These are phyloP conservation scores for Cossypha dichroa DNA, from an alignment of 2,797 vertebrate species.

Conservation along the genomic window DNA sequence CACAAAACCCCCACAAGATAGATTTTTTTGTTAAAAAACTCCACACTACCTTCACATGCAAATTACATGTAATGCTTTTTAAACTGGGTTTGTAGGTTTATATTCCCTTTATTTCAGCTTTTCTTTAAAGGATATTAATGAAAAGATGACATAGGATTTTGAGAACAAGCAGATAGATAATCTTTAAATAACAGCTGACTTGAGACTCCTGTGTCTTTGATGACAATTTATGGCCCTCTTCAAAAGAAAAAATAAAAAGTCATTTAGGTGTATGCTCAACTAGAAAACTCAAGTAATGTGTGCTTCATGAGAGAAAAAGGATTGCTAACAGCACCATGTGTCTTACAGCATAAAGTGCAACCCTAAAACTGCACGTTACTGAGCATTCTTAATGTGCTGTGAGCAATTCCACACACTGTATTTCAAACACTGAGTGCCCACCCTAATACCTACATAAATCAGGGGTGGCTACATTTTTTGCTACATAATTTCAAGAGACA, in stretches of 20 bases:
- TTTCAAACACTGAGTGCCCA: slow-evolving; percentile 33
- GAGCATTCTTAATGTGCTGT: slow-evolving; percentile 25
- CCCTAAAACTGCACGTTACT: slow-evolving; percentile 8
- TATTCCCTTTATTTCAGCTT: background rate
- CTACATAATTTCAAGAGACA: background rate
- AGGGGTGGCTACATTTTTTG: background rate
- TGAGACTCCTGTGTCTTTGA: background rate
- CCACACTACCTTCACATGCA: background rate
- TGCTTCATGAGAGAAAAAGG: slow-evolving; percentile 5
- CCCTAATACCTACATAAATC: slow-evolving; percentile 1
- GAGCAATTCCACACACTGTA: slow-evolving; percentile 6
- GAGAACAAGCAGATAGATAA: background rate
- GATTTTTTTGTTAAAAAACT: background rate
- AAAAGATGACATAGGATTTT: background rate
- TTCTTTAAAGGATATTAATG: background rate
- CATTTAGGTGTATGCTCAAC: slow-evolving; percentile 23
- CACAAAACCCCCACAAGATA: background rate
- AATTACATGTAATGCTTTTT: background rate
- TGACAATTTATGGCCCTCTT: slow-evolving; percentile 12
- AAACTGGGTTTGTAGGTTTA: background rate
- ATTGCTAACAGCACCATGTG: background rate
- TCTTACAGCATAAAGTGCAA: slow-evolving; percentile 26
- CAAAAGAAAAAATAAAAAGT: slow-evolving; percentile 11
- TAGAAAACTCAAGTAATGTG: slow-evolving; percentile 24
- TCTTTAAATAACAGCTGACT: slow-evolving; percentile 18